Evolutionary conservation across 2,113 vertebrate genomes (phyloP).

Genomic region (Caracal caracal): DNA sequence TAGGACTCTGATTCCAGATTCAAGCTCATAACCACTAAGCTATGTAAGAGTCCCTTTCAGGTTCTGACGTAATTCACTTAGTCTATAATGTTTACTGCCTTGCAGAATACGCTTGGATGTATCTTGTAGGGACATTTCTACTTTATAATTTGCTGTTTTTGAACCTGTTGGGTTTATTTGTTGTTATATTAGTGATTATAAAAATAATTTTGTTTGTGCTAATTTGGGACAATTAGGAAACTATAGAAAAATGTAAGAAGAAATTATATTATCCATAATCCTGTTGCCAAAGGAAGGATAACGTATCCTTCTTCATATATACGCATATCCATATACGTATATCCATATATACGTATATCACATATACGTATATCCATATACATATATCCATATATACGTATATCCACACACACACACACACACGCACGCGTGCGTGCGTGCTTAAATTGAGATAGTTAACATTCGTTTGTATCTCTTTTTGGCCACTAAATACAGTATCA

Average conservation of each 20-base stretch:
- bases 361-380: background rate
- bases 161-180: constrained; percentile 25
- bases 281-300: background rate
- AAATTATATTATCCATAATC: background rate
- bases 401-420: no score
- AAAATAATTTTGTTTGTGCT: constrained; percentile 20
- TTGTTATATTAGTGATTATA: constrained; percentile 34
- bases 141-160: constrained; percentile 38
- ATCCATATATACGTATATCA: background rate
- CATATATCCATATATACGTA: background rate
- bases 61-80: constrained; percentile 61
- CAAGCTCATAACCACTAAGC: constrained; percentile 68
- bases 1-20: constrained; percentile 71
- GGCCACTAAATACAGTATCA: background rate
- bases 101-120: background rate
- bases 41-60: constrained; percentile 67
- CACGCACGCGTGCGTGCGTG: rapidly evolving
- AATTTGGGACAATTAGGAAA: constrained; percentile 49
- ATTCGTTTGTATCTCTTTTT: constrained; percentile 33
- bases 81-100: constrained; percentile 37
- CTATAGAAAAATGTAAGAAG: background rate
- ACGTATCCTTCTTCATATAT: background rate
- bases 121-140: constrained; percentile 6
- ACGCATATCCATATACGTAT: background rate
- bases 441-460: background rate